Percentiles rank a stretch among this genome's conserved stretches.
Conservation (phyloP, 2,797 vertebrate species). For the Austrolebias charrua region DNA sequence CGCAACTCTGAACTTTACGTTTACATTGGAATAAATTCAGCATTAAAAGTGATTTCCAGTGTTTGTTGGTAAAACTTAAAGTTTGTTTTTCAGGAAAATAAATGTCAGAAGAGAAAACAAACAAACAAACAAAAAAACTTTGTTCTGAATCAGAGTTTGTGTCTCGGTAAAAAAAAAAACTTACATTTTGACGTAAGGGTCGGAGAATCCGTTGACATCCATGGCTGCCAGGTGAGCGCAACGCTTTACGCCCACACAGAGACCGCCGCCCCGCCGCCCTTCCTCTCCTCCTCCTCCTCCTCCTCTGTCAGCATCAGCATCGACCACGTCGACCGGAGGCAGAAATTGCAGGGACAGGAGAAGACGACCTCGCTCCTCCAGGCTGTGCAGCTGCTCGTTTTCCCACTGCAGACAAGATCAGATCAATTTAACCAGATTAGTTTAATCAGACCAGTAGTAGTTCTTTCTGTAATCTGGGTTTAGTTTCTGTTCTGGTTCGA, state of each 20-base stretch:
- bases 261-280: conserved; percentile 60
- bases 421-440: not conserved
- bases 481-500: no score
- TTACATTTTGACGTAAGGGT: conserved; percentile 90
- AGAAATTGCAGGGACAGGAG: conserved; percentile 83
- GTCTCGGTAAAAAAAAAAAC: not conserved
- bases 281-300: conserved; percentile 22
- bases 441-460: no score
- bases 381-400: conserved; percentile 81
- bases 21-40: no score
- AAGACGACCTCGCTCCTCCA: conserved; percentile 87
- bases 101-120: no score
- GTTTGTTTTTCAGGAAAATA: no score
- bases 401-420: conserved; percentile 76
- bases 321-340: conserved; percentile 50
- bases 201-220: conserved; percentile 90
- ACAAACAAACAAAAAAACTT: no score
- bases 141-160: not conserved
- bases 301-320: conserved; percentile 3
- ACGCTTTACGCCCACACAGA: conserved; percentile 84
- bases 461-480: no score
- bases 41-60: no score
- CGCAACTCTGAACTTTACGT: no score
- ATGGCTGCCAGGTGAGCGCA: conserved; percentile 89
- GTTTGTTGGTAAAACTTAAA: no score